Base-by-base conservation (phyloP, 2,888 invertebrate genomes). In the Caenorhabditis sp. region DNA sequence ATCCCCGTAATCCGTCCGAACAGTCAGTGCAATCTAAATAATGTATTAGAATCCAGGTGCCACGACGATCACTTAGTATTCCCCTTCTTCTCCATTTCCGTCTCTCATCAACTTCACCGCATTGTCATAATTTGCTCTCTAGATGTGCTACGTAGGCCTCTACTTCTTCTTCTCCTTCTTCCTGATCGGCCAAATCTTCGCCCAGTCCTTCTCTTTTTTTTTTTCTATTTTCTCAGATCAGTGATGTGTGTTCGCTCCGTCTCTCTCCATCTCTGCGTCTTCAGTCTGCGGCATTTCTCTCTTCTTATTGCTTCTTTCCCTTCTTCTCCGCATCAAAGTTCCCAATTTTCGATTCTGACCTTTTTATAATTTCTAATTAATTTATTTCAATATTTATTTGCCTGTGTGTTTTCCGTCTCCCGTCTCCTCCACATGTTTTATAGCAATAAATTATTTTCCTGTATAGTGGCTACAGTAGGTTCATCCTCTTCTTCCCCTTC, bases 391-490 rank as follows among this genome's bases (percentile, higher is more conserved):
- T 40, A 4, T 8, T 32, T 35, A 50, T 51, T 22, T 26, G 20
- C 68, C 13, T 18, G 18, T 15, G 22, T 47, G 18, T 47, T 56
- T 11, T 47, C 22, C 8, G 13, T 35, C 51, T 15, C 51, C 6
- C 3, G 20, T 37, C 50, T 22, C 13, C 47, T 37, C 37, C 56
- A 40, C 44, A 37, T 50, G 55, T 69, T 68, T 60, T 40, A 72
- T 79, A 80, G 80, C 80, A 80, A 80, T 80, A 80, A 80, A 80
- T 80, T 80, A 72, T 79, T 72, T 47, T 37, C 51, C 40, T 76
- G 60, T 67, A 24, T 22, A 24, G 26, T 22, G 11, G 9, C 13
- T 20, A 15, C 3, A 18, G 20, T 60, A 53, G 13, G 24, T 32
- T 9, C 32, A n/a, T 13, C 26, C 2, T 32, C 35, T 22, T 32